Base-by-base conservation (phyloP, 2,113 vertebrate species). In the Gracilinanus agilis region DNA sequence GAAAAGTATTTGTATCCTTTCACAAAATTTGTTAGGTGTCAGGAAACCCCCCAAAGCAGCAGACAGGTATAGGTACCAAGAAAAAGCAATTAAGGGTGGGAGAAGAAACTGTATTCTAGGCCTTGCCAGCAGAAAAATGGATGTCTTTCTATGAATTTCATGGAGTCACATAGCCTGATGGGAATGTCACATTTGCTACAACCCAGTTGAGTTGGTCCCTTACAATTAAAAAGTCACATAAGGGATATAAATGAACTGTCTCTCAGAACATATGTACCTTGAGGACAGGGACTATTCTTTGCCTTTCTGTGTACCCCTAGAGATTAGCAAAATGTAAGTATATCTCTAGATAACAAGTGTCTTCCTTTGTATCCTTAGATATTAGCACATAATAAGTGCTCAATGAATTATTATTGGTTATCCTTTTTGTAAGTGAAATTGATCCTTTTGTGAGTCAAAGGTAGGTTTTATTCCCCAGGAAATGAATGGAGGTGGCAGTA, bases 81-180 rank as follows among this genome's bases (percentile, higher is more conserved):
- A 67, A n/a, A 67, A 67, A 67, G 13, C 27, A 11, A 67, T 3
- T 67, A 27, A 11, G 3, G 29, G 58, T 67, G 10, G 58, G 29
- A 11, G 12, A 34, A 0, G 29, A 11, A 67, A 11, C 29, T 11
- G 4, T 61, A 12, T 67, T 29, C 29, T 67, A 67, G 27, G 58
- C 58, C 11, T 67, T 67, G 27, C 13, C 93, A 93, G 92, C 27
- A 89, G 93, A 67, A 34, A 94, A 53, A 95, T 93, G n/a, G 29
- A 9, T 13, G 10, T 27, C 0, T 67, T 67, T 3, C 11, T 3
- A 67, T 34, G 27, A 67, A 8, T 9, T 3, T 49, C 90, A 8
- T 11, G 91, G n/a, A 92, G 58, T 90, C 13, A 94, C 53, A 92
- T 16, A 92, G 19, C 29, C 95, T 54, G 53, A 9, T 53, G 58